These are phyloP conservation scores for Osmerus eperlanus DNA, from an alignment of 2,113 vertebrate genomes.

Conservation along the genomic window DNA sequence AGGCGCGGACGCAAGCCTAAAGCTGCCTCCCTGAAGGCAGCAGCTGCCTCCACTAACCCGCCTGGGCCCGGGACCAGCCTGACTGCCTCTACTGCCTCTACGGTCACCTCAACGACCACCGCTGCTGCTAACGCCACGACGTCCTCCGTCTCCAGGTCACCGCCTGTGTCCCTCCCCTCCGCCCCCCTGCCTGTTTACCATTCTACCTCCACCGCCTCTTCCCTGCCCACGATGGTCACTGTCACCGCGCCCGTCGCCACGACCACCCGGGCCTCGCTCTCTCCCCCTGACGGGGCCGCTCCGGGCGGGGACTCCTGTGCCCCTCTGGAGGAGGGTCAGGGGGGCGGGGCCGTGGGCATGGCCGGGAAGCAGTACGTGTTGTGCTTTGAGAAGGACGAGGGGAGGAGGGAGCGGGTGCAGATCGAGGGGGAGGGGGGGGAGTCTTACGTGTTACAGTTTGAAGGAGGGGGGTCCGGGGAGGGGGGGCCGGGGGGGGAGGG, in stretches of 20 bases:
- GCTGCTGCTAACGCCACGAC: conserved; percentile 23
- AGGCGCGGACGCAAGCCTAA: conserved; percentile 71
- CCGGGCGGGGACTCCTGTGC: conserved; percentile 26
- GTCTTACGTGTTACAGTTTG: conserved; percentile 71
- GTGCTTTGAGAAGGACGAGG: conserved; percentile 65
- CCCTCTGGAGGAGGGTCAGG: conserved; percentile 29
- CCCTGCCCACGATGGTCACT: conserved; percentile 29
- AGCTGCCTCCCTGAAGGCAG: conserved; percentile 47
- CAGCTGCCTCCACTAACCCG: not conserved
- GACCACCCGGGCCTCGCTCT: conserved; percentile 17
- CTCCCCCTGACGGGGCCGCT: conserved; percentile 18
- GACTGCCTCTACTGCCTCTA: not conserved
- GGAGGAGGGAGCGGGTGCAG: conserved; percentile 47
- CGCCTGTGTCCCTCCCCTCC: conserved; percentile 23
- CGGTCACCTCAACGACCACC: not conserved
- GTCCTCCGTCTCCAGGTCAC: not conserved
- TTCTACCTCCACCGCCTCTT: conserved; percentile 20
- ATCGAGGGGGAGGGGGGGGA: conserved; percentile 44
- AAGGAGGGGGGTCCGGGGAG: conserved; percentile 41
- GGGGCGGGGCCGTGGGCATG: conserved; percentile 28
- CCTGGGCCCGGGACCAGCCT: too few species aligned
- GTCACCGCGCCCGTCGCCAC: conserved; percentile 29
- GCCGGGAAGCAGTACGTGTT: conserved; percentile 69
- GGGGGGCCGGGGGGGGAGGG: conserved; percentile 41
- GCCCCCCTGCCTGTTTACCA: not conserved